Percentiles rank a stretch among this genome's conserved stretches.
Evolutionary conservation across 2,113 vertebrate species (phyloP).

Genomic region (Scortum barcoo): DNA sequence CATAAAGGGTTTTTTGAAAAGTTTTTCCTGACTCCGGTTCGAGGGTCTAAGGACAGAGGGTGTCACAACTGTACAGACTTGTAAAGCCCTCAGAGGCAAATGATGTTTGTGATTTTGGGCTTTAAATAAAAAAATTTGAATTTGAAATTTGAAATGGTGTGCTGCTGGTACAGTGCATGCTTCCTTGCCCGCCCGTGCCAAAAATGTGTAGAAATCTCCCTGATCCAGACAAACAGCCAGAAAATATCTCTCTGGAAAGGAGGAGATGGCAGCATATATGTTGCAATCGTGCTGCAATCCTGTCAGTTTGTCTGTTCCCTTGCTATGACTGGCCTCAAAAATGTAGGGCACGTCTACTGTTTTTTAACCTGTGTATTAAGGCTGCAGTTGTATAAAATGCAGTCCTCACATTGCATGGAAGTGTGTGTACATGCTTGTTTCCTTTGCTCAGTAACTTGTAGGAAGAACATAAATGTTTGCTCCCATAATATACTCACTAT

Average conservation of each 20-base stretch:
- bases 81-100: too few species aligned
- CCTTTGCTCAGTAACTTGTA: neutral
- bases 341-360: neutral
- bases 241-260: constrained; percentile 42
- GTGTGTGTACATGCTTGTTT: neutral
- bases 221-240: constrained; percentile 27
- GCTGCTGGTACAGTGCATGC: constrained; percentile 57
- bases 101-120: too few species aligned
- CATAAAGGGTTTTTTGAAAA: too few species aligned
- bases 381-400: neutral
- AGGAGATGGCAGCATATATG: neutral
- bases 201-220: constrained; percentile 67
- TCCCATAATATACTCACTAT: constrained; percentile 14
- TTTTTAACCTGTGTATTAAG: neutral
- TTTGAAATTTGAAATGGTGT: too few species aligned
- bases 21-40: too few species aligned
- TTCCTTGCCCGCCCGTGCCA: constrained; percentile 56
- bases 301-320: neutral
- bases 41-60: too few species aligned
- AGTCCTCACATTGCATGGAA: neutral
- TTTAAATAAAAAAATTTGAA: too few species aligned
- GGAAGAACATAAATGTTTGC: constrained; percentile 2
- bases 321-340: neutral
- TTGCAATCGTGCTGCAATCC: constrained; percentile 38
- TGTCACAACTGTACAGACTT: too few species aligned